A percentile compares a stretch with the other conserved stretches of the same genome.
phyloP scores from a whole-genome alignment of 2,797 vertebrate species.

The Neosilurus mollespiculum region DNA sequence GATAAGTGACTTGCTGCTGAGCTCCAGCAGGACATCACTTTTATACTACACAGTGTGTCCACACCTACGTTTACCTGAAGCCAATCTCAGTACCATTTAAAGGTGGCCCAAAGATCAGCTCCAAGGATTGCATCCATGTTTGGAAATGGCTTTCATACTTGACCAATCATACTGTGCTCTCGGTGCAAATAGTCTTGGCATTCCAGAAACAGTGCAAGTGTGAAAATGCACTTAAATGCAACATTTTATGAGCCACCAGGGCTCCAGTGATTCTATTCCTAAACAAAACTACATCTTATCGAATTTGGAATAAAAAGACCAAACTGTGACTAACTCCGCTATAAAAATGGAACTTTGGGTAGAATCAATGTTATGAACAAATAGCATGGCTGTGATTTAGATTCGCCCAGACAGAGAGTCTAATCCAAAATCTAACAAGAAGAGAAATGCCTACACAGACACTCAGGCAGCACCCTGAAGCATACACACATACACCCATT shows the following conservation, averaged over 20 bases:
- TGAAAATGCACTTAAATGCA: not conserved
- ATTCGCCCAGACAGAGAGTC: not conserved
- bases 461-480: slow-evolving; percentile 16
- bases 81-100: not conserved
- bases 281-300: not conserved
- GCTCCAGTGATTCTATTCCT: not conserved
- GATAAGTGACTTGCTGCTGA: not conserved
- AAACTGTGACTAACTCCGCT: not conserved
- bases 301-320: not conserved
- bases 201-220: not conserved
- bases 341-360: not conserved
- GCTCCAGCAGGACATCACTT: not conserved
- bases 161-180: not conserved
- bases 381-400: no score
- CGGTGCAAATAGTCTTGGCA: not conserved
- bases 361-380: not conserved
- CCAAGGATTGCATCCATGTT: not conserved
- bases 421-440: slow-evolving; percentile 49
- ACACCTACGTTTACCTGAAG: slow-evolving; percentile 2
- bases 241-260: not conserved
- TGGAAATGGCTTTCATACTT: slow-evolving; percentile 10
- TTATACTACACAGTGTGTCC: not conserved
- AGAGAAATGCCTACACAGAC: slow-evolving; percentile 36
- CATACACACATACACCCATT: slow-evolving; percentile 24
- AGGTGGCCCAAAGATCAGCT: not conserved